These are phyloP conservation scores for Etheostoma perlongum DNA, from an alignment of 2,797 vertebrate genomes.

Conservation along the genomic window DNA sequence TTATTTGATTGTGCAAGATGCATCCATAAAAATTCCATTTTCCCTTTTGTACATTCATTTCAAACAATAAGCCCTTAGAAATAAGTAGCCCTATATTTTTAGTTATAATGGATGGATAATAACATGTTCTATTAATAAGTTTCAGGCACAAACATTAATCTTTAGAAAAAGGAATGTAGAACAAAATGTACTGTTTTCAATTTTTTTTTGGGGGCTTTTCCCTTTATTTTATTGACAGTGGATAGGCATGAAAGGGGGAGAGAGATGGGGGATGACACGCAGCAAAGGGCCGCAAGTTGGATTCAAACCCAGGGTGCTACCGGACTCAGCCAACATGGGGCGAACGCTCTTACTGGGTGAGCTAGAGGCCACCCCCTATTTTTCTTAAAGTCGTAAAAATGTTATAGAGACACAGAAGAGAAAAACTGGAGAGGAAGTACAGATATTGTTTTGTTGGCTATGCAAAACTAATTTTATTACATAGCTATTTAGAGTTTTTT, in stretches of 20 bases:
- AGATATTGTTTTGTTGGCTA: not conserved
- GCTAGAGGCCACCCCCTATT: no score
- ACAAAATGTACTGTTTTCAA: no score
- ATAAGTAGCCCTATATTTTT: no score
- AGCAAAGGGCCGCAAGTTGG: no score
- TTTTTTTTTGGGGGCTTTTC: no score
- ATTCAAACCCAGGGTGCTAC: no score
- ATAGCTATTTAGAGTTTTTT: not conserved
- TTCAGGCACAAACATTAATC: not conserved
- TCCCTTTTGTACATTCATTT: not conserved
- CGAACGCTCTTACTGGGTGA: no score
- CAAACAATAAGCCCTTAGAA: no score
- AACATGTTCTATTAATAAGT: not conserved
- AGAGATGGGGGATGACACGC: no score
- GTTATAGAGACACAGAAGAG: not conserved
- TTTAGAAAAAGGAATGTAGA: not conserved
- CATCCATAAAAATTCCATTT: not conserved
- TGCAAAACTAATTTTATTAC: not conserved
- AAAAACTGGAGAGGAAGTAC: not conserved
- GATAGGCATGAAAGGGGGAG: no score
- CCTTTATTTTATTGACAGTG: no score
- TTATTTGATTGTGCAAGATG: not conserved
- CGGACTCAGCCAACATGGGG: no score
- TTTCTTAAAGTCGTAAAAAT: not conserved
- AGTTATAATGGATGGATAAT: not conserved